Conservation (phyloP, 1,140 invertebrate genomes). For the Ceratosolen solmsi region DNA sequence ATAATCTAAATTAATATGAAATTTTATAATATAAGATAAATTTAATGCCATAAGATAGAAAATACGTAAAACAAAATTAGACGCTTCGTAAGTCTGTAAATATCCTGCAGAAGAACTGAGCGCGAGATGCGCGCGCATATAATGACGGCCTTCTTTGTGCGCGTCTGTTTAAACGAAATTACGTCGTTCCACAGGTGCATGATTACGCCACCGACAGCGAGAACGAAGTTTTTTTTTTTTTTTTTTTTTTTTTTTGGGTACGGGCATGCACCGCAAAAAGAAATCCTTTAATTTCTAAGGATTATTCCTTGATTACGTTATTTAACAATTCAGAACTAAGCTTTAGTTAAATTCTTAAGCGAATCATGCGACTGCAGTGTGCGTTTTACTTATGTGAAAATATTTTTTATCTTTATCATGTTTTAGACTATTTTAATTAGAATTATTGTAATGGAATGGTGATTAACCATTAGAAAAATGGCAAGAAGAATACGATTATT, state of each 20-base stretch:
- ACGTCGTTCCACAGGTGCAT: slow-evolving; percentile 9
- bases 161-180: slow-evolving; percentile 15
- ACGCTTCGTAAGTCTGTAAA: slow-evolving; percentile 9
- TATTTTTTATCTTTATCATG: too few species aligned
- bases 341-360: background rate
- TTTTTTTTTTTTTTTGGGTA: background rate
- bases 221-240: background rate
- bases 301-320: background rate
- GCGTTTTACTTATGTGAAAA: too few species aligned
- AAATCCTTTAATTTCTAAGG: background rate
- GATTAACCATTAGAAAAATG: too few species aligned
- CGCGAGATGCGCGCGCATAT: background rate
- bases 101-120: background rate
- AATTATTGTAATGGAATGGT: too few species aligned
- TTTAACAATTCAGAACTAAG: background rate
- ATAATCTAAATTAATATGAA: slow-evolving; percentile 27
- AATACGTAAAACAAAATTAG: slow-evolving; percentile 11
- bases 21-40: slow-evolving; percentile 25
- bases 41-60: slow-evolving; percentile 15
- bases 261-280: background rate
- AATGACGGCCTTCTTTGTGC: slow-evolving; percentile 5
- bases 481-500: too few species aligned
- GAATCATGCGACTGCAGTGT: too few species aligned
- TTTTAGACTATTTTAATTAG: too few species aligned
- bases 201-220: background rate